Evolutionary conservation across 2,888 invertebrate species (phyloP), one percentile per base, ranked within the genome.

Genomic region (Zygaena filipendulae): DNA sequence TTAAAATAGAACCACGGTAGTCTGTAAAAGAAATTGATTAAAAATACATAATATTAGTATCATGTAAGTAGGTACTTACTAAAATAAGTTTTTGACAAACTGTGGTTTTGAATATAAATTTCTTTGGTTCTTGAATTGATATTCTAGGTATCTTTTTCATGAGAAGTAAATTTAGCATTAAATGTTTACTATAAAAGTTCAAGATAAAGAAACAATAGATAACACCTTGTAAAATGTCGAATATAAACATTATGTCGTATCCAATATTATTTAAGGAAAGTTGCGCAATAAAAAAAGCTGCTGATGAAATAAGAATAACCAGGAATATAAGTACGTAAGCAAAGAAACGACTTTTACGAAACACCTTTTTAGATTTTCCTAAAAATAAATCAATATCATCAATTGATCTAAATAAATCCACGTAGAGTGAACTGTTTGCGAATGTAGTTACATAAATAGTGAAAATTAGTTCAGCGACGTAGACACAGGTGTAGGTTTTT

Each of bases 161-260:
- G 4, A 68, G 21, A 13, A 63, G 32, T 4, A 23, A 29, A 34
- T 62, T 61, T 2, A 68, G 40, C 24, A 49, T 42, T 12, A 57
- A 23, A 10, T 49, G 42, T 27, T n/a, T n/a, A n/a, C n/a, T 16
- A 28, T 52, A 61, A 20, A 66, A 52, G 29, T 50, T 53, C 2
- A 52, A 12, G 4, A 54, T 30, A 21, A 60, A 39, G 18, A 53
- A 61, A 13, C 45, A 36, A 11, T 56, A 39, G 2, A 59, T 41
- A 1, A 50, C 38, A 11, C 61, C 63, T 46, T 69, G 62, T n/a
- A 63, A 11, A 36, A 55, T n/a, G n/a, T n/a, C n/a, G n/a, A n/a
- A n/a, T n/a, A n/a, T n/a, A n/a, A n/a, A n/a, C n/a, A n/a, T n/a
- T n/a, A n/a, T n/a, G n/a, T n/a, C n/a, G n/a, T n/a, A 38, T 4